These are phyloP conservation scores for Tachycineta bicolor DNA, from an alignment of 2,113 vertebrate genomes.

Conservation along the genomic window DNA sequence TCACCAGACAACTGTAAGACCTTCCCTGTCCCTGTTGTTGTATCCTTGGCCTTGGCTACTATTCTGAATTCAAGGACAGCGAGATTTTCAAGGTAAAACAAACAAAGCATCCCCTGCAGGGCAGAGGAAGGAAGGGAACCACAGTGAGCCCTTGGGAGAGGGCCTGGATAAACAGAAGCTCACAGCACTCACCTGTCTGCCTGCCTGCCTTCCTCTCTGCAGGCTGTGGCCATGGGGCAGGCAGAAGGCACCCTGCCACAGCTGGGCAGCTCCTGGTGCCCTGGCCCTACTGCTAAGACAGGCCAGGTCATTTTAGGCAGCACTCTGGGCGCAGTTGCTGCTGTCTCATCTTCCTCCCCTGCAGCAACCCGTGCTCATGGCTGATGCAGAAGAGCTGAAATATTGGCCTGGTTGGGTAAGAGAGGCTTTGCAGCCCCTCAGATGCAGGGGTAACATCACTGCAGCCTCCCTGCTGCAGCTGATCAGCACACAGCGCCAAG, in stretches of 20 bases:
- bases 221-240: background rate
- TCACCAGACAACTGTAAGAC: background rate
- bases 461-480: background rate
- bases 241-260: background rate
- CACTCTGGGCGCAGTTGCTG: background rate
- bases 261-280: background rate
- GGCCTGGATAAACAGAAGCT: background rate
- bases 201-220: background rate
- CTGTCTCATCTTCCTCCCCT: background rate
- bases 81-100: background rate
- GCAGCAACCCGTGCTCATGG: background rate
- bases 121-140: slow-evolving; percentile 1
- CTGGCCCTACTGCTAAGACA: background rate
- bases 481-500: background rate
- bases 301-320: background rate
- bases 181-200: background rate
- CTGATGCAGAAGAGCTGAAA: background rate
- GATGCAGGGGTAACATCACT: background rate
- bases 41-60: background rate
- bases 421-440: background rate
- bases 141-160: background rate
- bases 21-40: background rate
- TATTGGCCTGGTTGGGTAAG: background rate
- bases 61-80: background rate
- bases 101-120: background rate